A percentile compares a stretch with the other conserved stretches of the same genome.
Conservation (phyloP, 2,113 vertebrate species). For the Microtus richardsoni region DNA sequence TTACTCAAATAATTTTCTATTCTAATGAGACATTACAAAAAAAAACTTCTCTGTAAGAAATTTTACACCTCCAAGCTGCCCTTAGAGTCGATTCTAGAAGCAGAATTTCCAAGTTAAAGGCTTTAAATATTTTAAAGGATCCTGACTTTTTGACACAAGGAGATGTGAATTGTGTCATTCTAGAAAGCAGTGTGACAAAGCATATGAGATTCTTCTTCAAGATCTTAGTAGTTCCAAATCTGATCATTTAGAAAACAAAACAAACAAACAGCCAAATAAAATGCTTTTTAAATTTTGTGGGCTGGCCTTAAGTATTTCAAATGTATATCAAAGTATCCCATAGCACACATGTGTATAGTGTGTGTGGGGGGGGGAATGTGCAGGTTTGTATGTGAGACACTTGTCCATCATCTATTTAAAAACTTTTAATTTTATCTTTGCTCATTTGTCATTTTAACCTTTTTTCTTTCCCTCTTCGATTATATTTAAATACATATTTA, state of each 20-base stretch:
- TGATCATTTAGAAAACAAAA: background rate
- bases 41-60: background rate
- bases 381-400: background rate
- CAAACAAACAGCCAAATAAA: background rate
- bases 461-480: background rate
- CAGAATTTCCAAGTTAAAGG: conserved; percentile 11
- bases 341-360: background rate
- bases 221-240: background rate
- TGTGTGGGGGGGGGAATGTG: background rate
- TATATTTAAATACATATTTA: background rate
- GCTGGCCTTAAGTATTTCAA: background rate
- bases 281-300: background rate
- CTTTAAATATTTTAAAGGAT: conserved; percentile 17
- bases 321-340: background rate
- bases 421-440: background rate
- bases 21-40: background rate
- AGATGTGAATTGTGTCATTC: background rate
- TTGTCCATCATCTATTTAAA: background rate
- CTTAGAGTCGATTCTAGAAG: conserved; percentile 31
- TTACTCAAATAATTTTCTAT: background rate
- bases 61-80: background rate
- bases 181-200: background rate
- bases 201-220: background rate
- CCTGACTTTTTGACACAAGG: background rate
- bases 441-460: background rate